Percentiles rank a stretch among this genome's conserved stretches.
Conservation (phyloP, 1,140 invertebrate genomes). For the Riptortus pedestris region DNA sequence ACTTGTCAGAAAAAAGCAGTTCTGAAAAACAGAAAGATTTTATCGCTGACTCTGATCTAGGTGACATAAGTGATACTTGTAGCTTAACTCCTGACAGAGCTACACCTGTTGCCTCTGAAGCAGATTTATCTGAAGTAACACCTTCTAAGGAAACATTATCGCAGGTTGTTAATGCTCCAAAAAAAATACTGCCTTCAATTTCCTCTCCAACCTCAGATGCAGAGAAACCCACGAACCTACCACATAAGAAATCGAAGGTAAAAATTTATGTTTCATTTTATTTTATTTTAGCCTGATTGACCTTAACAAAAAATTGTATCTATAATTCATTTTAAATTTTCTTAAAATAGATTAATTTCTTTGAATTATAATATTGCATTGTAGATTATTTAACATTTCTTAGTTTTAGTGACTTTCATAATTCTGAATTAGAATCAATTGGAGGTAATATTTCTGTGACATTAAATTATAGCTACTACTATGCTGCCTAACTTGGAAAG, state of each 20-base stretch:
- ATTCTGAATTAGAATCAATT: no score
- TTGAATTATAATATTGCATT: no score
- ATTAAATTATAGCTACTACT: no score
- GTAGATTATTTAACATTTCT: no score
- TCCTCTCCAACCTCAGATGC: neutral
- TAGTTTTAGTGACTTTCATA: no score
- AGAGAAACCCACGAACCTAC: neutral
- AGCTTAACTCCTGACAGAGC: conserved; percentile 3
- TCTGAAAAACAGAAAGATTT: neutral
- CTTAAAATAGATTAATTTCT: no score
- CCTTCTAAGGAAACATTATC: conserved; percentile 13
- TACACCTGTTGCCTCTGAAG: conserved; percentile 6
- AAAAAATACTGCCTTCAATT: neutral
- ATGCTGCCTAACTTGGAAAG: no score
- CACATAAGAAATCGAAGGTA: neutral
- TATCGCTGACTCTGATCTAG: conserved; percentile 12
- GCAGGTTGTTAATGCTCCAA: neutral
- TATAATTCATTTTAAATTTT: no score
- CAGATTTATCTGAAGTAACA: conserved; percentile 11
- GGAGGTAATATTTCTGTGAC: no score
- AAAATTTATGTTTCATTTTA: no score
- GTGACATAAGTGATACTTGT: conserved; percentile 5
- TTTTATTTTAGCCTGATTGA: neutral
- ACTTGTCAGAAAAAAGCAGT: conserved; percentile 4
- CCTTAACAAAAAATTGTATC: neutral